Base-by-base conservation (phyloP, 2,797 vertebrate genomes). In the Serranus cabrilla region DNA sequence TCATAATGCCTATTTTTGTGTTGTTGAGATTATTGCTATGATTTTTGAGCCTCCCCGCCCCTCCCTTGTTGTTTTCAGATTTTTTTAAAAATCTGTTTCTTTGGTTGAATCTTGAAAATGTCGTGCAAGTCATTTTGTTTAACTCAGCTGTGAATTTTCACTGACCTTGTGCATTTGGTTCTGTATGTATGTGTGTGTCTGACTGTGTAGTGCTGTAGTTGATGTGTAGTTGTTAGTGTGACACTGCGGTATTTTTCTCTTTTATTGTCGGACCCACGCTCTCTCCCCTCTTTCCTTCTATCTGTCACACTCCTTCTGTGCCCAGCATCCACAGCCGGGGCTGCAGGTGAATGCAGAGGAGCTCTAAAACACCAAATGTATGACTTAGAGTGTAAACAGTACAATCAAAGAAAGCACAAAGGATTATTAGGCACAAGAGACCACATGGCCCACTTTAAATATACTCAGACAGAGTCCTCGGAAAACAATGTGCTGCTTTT, bases 371-470 rank as follows among this genome's bases (percentile, higher is more conserved):
- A 95, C 90, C 89, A 93, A 94, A 94, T 89, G 85, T 89, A 80
- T 75, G 59, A 89, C 76, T 66, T 61, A 69, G 78, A 92, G 89
- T 93, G 89, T 91, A 85, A 34, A 34, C 34, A 34, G 34, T 74
- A 91, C 91, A 90, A 92, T 93, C 87, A 91, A 63, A 89, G 85
- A 79, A 94, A 95, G 94, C 94, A 95, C 95, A 95, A 94, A 83
- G 81, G 69, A 89, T 76, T 85, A 86, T 80, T 81, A 84, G 92
- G 92, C 91, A 92, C 93, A 94, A 91, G 63, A 89, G 57, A 87
- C 57, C 61, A 81, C 72, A 57, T 39, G 64, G 57, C 86, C 76
- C 54, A 60, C 81, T 71, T 81, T 89, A 21, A 72, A 57, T 75
- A 81, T 23, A 71, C 56, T 62, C 72, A 71, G 63, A 83, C 60